phyloP scores from a whole-genome alignment of 2,797 vertebrate genomes.

The Molossus molossus region DNA sequence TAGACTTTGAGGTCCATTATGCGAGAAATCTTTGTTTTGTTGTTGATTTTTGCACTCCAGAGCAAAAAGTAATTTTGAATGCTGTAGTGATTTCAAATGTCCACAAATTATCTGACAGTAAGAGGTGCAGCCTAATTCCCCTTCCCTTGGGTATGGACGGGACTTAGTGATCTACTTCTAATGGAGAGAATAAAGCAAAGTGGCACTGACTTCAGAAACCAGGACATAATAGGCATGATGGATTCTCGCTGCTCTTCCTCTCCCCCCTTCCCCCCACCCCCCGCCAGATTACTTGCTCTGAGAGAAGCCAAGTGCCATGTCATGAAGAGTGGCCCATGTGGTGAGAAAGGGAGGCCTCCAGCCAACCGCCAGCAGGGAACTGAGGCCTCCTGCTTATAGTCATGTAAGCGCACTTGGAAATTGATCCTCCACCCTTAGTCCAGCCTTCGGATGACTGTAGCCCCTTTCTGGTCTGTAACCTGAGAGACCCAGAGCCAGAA shows the following conservation, averaged over 20 bases:
- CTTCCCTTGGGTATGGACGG: not conserved
- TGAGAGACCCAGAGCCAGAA: not conserved
- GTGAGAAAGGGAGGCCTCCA: not conserved
- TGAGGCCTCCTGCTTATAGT: not conserved
- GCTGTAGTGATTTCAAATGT: not conserved
- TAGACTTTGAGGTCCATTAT: not conserved
- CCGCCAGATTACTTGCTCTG: not conserved
- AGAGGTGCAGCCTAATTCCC: not conserved
- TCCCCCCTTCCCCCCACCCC: not conserved
- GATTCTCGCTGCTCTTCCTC: not conserved
- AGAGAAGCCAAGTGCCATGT: not conserved
- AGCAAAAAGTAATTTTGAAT: slow-evolving; percentile 3
- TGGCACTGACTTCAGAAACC: not conserved
- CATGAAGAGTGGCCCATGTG: not conserved
- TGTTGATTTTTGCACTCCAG: not conserved
- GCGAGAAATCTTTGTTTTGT: not conserved
- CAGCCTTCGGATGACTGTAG: not conserved
- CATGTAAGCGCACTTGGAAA: not conserved
- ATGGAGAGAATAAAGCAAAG: not conserved
- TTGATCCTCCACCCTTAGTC: not conserved
- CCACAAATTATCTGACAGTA: not conserved
- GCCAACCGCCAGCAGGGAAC: not conserved
- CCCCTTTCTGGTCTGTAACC: not conserved
- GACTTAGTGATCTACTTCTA: not conserved
- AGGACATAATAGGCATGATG: not conserved